These are phyloP conservation scores for Girardia tigrina DNA, from an alignment of 2,888 invertebrate genomes.

Conservation along the genomic window DNA sequence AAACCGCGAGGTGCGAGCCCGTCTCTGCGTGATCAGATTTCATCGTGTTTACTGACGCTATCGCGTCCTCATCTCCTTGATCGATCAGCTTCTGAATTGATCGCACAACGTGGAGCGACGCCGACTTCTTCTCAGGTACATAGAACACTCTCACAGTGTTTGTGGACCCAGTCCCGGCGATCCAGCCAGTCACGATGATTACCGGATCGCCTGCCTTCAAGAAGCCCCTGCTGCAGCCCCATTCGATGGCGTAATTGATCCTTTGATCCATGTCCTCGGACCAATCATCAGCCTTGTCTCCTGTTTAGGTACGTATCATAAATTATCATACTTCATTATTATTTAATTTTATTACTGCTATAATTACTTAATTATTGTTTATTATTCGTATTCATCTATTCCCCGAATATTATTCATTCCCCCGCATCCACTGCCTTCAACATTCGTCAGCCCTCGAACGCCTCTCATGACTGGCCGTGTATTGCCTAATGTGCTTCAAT, in stretches of 20 bases:
- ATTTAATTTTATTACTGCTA: background rate
- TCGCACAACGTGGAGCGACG: conserved; percentile 27
- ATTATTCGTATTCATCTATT: background rate
- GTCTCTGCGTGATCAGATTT: background rate
- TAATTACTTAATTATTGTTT: too few species aligned
- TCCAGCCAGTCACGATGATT: conserved; percentile 88
- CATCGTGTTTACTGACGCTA: background rate
- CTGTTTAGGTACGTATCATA: conserved; percentile 45
- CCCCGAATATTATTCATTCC: background rate
- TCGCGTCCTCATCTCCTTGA: background rate
- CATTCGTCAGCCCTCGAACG: too few species aligned
- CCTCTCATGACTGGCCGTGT: too few species aligned
- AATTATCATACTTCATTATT: background rate
- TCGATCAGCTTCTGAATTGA: conserved; percentile 21
- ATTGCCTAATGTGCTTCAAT: too few species aligned
- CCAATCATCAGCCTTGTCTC: conserved; percentile 53
- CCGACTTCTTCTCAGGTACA: conserved; percentile 37
- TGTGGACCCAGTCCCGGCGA: conserved; percentile 80
- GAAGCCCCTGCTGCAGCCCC: conserved; percentile 74
- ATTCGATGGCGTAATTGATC: conserved; percentile 48
- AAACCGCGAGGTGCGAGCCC: background rate
- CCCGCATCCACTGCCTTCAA: too few species aligned
- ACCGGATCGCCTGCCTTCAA: conserved; percentile 71
- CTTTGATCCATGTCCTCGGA: conserved; percentile 48
- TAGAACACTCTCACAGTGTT: conserved; percentile 78